Evolutionary conservation across 2,113 vertebrate genomes (phyloP).

Genomic region (Rhinogobius similis): DNA sequence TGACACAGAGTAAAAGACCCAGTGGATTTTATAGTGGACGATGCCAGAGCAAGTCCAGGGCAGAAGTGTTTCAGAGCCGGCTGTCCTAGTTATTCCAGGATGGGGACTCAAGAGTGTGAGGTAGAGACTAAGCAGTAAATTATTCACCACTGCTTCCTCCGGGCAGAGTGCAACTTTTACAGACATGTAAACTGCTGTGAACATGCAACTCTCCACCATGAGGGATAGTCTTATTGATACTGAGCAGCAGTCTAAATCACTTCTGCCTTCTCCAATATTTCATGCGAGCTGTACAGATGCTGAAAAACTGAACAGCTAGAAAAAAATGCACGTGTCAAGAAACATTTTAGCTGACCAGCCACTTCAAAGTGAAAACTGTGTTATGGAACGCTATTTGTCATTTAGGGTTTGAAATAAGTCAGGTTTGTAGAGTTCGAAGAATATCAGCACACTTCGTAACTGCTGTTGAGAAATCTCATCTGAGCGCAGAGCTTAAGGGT

Average conservation of each 20-base stretch:
- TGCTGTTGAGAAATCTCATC: not conserved
- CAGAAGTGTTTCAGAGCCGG: constrained; percentile 42
- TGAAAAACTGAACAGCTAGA: not conserved
- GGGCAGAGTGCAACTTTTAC: constrained; percentile 40
- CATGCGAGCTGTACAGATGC: constrained; percentile 7
- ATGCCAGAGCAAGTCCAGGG: constrained; percentile 26
- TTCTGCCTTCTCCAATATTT: constrained; percentile 11
- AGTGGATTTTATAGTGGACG: constrained; percentile 37
- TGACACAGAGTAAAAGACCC: constrained; percentile 29
- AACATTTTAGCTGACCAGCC: constrained; percentile 21
- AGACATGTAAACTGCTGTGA: constrained; percentile 19
- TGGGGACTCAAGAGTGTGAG: constrained; percentile 54
- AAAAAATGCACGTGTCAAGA: not conserved
- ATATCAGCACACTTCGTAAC: not conserved
- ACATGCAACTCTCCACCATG: constrained; percentile 17
- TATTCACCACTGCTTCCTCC: constrained; percentile 67
- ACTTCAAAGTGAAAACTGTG: not conserved
- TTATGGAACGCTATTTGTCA: not conserved
- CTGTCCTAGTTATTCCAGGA: constrained; percentile 61
- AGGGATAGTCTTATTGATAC: constrained; percentile 35
- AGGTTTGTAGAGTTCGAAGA: not conserved
- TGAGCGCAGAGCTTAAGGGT: not conserved
- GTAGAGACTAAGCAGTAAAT: constrained; percentile 66
- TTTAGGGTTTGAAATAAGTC: not conserved
- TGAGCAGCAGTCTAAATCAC: not conserved